phyloP scores from a whole-genome alignment of 2,113 vertebrate genomes.

The Psettodes erumei region DNA sequence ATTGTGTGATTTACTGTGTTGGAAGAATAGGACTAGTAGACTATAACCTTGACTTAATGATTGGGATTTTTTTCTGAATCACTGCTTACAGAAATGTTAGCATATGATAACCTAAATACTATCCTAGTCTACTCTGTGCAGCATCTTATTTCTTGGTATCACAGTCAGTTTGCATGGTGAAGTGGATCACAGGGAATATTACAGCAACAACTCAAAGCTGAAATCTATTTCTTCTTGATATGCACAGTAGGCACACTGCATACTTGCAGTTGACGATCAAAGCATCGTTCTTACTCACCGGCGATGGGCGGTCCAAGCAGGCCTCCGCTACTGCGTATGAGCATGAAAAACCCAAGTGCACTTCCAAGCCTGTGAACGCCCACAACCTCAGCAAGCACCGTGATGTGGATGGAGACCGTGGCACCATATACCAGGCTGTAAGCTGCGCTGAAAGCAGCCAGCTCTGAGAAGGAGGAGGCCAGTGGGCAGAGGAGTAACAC shows the following conservation, averaged over 20 bases:
- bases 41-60: conserved; percentile 41
- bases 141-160: conserved; percentile 20
- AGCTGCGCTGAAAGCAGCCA: conserved; percentile 75
- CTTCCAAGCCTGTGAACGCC: conserved; percentile 78
- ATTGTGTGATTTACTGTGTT: conserved; percentile 29
- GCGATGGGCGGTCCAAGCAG: conserved; percentile 84
- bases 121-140: neutral
- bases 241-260: neutral
- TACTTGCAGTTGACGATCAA: conserved; percentile 27
- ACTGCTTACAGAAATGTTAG: conserved; percentile 27
- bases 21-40: conserved; percentile 6
- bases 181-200: conserved; percentile 9
- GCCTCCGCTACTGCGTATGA: conserved; percentile 83
- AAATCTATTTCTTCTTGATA: conserved; percentile 16
- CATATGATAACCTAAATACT: neutral
- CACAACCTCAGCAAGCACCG: conserved; percentile 82
- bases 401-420: conserved; percentile 81
- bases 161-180: neutral
- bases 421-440: conserved; percentile 80
- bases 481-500: conserved; percentile 76
- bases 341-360: conserved; percentile 84
- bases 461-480: conserved; percentile 62
- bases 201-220: conserved; percentile 6
- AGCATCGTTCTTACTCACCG: conserved; percentile 71
- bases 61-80: neutral